Evolutionary conservation across 2,888 invertebrate genomes (phyloP), one percentile per base, ranked within the genome.

Genomic region (Neuroscelio doddi): DNA sequence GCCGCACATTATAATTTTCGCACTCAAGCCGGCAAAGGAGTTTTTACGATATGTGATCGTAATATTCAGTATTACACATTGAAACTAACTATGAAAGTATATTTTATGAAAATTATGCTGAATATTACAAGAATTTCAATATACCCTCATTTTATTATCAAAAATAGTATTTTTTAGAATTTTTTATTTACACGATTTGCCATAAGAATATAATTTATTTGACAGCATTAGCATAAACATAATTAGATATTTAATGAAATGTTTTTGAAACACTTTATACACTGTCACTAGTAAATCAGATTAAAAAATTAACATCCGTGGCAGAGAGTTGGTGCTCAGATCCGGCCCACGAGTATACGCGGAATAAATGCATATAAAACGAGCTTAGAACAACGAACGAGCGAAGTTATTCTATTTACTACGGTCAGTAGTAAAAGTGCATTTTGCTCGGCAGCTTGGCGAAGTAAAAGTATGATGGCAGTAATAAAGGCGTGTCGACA

Each of bases 301-400:
- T 44, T 44, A n/a, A 44, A 44, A 44, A 44, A 44, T 44, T 44
- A 44, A 44, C 44, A 27, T 44, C 44, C 44, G 15, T 14, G 29
- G 21, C 41, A 24, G 41, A 44, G 27, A 24, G 27, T 12, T 27
- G 8, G 21, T 12, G 42, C 42, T 26, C 21, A 26, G 27, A 27
- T 27, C 5, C 44, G 29, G 44, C 12, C 44, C 44, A 9, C 29
- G 29, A 27, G 44, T 29, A 29, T 15, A 27, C 29, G 44, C 26
- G 44, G 44, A 44, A 44, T 44, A 44, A 24, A 44, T 44, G 44
- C 44, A 44, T 44, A 44, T 44, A 15, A 39, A 44, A 44, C 44
- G 44, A 44, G 44, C 12, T 14, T n/a, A 9, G 27, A 15, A 44
- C 27, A 44, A 44, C 44, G 44, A 44, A 44, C 44, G 44, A 24